phyloP scores from a whole-genome alignment of 2,113 vertebrate genomes.

The Gymnarchus niloticus region DNA sequence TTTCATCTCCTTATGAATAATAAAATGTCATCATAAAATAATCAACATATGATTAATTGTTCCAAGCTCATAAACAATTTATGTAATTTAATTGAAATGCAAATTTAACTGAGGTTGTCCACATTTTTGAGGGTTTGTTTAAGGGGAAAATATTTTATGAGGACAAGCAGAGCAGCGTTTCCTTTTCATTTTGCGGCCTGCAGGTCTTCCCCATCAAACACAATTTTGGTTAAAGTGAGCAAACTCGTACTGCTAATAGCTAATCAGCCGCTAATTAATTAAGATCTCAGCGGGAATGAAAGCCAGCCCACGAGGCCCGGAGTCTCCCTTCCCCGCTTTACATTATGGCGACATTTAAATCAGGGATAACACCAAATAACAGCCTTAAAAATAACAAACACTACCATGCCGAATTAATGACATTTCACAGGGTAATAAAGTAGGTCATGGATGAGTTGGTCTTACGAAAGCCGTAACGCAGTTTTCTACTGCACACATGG shows the following conservation, averaged over 20 bases:
- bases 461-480: background rate
- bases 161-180: background rate
- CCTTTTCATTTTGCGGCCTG: background rate
- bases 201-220: background rate
- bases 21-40: background rate
- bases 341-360: background rate
- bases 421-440: background rate
- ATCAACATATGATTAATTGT: constrained; percentile 5
- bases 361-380: background rate
- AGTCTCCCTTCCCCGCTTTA: background rate
- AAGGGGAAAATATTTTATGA: background rate
- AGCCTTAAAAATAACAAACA: background rate
- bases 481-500: background rate
- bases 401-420: background rate
- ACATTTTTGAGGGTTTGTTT: background rate
- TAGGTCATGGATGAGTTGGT: background rate
- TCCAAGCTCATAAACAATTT: background rate
- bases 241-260: background rate
- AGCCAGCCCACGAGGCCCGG: background rate
- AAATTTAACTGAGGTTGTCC: background rate
- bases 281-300: background rate
- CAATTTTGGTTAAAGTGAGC: background rate
- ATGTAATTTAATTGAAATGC: background rate
- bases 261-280: constrained; percentile 6
- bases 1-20: background rate